Base-by-base conservation (phyloP, 2,113 vertebrate species). In the Corydoras sp. region DNA sequence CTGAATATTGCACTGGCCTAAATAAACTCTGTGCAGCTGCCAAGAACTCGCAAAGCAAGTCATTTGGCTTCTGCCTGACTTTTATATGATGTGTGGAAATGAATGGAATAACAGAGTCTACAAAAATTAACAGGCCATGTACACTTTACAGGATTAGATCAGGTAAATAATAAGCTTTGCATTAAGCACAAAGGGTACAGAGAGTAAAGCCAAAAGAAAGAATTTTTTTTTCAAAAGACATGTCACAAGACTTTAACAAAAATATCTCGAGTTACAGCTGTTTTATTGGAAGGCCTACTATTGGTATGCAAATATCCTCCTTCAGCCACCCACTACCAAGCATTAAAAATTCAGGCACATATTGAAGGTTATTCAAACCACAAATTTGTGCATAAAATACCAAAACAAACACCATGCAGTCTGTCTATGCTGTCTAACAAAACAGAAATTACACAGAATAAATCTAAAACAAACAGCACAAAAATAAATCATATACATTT, bases 251-350 rank as follows among this genome's bases (percentile, higher is more conserved):
- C 18, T 24, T 24, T 24, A 24, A 24, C 18, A 24, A 24, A 43
- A 43, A 43, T 43, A 43, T 43, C 4, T 43, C 35, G 35, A 43
- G 35, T 43, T 43, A 43, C 35, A 43, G 35, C 35, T 8, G 35
- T 77, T 55, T 68, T 59, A 48, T 32, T n/a, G 10, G 12, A 67
- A 74, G 29, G 15, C 10, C 58, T 66, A 77, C 81, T 71, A 71
- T 62, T 58, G 75, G 70, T 79, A 79, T 84, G 79, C 79, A 84
- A 82, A 86, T 86, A 75, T 72, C 80, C 76, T 85, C 79, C 70
- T 81, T 69, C 77, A 76, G 70, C 81, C 76, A 69, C 80, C 80
- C 81, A 87, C 75, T 73, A 85, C 74, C 76, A 68, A 60, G 58
- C 80, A 80, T 71, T 78, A 79, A 65, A 81, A 56, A 75, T 75